Conservation (phyloP, 2,113 vertebrate genomes). For the Otus sunia region DNA sequence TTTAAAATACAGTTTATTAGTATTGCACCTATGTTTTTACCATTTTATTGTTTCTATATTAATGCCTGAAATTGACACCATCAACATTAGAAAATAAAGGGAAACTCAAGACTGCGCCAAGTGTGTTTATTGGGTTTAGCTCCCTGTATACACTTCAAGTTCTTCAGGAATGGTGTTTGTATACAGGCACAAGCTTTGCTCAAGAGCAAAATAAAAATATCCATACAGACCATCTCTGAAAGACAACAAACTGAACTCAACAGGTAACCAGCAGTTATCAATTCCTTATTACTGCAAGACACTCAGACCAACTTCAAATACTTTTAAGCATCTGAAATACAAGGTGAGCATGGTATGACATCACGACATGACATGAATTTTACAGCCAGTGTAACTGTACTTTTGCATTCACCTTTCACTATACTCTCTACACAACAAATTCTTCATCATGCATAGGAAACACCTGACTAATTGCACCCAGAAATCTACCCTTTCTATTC, state of each 20-base stretch:
- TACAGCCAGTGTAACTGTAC: background rate
- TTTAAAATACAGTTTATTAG: background rate
- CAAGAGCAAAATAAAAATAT: background rate
- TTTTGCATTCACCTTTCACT: background rate
- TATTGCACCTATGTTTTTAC: background rate
- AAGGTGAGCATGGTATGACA: background rate
- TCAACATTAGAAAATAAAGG: background rate
- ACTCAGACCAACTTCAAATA: background rate
- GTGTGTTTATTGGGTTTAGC: background rate
- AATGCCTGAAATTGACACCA: background rate
- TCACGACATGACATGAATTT: fast-evolving
- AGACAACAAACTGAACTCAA: background rate
- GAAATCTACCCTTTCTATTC: background rate
- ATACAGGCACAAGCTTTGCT: background rate
- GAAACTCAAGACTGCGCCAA: background rate
- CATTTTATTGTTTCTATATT: background rate
- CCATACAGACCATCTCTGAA: background rate
- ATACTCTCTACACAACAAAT: background rate
- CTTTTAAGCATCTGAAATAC: background rate
- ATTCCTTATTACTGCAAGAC: background rate
- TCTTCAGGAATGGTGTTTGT: background rate
- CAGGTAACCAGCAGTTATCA: background rate
- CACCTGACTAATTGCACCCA: background rate
- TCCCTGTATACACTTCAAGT: background rate
- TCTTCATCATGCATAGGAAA: background rate